Base-by-base conservation (phyloP, 2,113 vertebrate genomes). In the Fukomys damarensis region DNA sequence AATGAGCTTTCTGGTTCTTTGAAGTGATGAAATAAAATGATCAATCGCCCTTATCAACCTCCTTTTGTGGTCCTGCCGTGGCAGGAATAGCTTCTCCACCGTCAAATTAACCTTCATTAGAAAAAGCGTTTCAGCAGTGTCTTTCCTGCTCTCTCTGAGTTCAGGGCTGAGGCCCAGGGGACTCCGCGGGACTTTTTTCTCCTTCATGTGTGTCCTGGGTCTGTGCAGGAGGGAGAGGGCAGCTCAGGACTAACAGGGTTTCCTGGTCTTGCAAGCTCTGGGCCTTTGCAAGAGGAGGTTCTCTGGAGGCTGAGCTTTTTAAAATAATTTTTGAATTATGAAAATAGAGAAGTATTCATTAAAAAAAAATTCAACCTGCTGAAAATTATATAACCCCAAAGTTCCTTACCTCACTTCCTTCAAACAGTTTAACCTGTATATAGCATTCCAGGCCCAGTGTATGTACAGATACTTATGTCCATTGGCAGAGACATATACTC, bases 21-120 rank as follows among this genome's bases (percentile, higher is more conserved):
- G 76, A 93, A 96, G 95, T 85, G 89, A 96, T 93, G 93, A 94
- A 94, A 96, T 89, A 89, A 96, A 98, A 93, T 94, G 96, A 96
- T 95, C 97, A 88, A 32, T 96, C 2, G 8, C 90, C 89, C 89
- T 92, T 82, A 93, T 74, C 94, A 63, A 10, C 76, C 70, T 97
- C 61, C 66, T 46, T 68, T 93, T 93, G 66, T 61, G 79, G 89
- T 68, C 49, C 61, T 56, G 41, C 16, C 30, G 26, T 10, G 7
- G 49, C 0, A 0, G 74, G 61, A 83, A 74, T 20, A 84, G 89
- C 66, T 94, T 96, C 46, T 91, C 70, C 5, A 6, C 28, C 80
- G 79, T 66, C 68, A 68, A 68, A 95, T 95, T 89, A 96, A 95
- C 93, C 95, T 56, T 84, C 43, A 1, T 68, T 80, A 49, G 32